These are phyloP conservation scores for Guaruba guarouba DNA, from an alignment of 2,113 vertebrate species.

Conservation along the genomic window DNA sequence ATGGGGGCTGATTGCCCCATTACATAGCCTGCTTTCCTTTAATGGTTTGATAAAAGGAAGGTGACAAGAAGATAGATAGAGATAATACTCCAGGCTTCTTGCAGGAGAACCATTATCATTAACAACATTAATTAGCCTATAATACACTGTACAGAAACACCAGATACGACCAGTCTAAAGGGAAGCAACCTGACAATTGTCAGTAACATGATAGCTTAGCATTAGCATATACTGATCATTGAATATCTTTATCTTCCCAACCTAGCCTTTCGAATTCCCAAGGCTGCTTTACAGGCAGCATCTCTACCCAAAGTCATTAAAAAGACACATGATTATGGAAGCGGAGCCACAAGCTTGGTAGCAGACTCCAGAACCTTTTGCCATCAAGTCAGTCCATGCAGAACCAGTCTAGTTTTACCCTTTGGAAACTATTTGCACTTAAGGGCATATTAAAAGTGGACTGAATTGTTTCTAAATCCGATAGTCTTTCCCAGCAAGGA, in stretches of 20 bases:
- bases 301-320: slow-evolving; percentile 25
- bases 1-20: slow-evolving; percentile 36
- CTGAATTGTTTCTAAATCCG: background rate
- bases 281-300: background rate
- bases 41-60: slow-evolving; percentile 73
- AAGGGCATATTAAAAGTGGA: background rate
- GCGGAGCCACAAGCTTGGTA: background rate
- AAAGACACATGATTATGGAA: background rate
- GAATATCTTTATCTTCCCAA: slow-evolving; percentile 8
- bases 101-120: slow-evolving; percentile 71
- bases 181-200: slow-evolving; percentile 47
- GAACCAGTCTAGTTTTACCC: background rate
- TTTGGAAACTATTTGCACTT: background rate
- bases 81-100: slow-evolving; percentile 67
- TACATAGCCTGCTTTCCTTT: slow-evolving; percentile 62
- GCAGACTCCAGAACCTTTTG: background rate
- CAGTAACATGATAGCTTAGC: slow-evolving; percentile 20
- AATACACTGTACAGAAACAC: slow-evolving; percentile 62
- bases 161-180: slow-evolving; percentile 29
- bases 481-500: background rate
- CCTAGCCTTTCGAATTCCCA: slow-evolving; percentile 30
- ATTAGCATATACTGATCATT: slow-evolving; percentile 1
- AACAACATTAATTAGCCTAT: slow-evolving; percentile 76
- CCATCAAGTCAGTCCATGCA: background rate
- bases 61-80: slow-evolving; percentile 75